These are phyloP conservation scores for Dryocosmus kuriphilus DNA, from an alignment of 2,888 invertebrate species.

Conservation along the genomic window DNA sequence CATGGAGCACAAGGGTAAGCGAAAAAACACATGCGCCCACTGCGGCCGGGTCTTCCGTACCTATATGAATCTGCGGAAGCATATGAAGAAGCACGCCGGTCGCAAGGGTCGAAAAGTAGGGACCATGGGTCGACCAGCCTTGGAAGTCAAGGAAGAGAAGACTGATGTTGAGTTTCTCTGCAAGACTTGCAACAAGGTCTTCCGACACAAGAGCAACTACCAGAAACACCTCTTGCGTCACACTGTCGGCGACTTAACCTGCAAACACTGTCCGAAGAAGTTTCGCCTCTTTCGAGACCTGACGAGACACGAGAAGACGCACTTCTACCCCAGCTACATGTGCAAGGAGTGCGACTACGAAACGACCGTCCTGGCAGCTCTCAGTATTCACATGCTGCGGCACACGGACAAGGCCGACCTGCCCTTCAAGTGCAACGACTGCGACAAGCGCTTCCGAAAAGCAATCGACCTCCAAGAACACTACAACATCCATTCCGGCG, in stretches of 20 bases:
- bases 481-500: slow-evolving; percentile 75
- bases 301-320: slow-evolving; percentile 75
- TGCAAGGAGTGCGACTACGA: slow-evolving; percentile 76
- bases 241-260: slow-evolving; percentile 70
- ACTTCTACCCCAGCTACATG: slow-evolving; percentile 73
- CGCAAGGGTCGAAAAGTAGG: slow-evolving; percentile 58
- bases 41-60: slow-evolving; percentile 71
- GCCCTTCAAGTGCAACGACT: slow-evolving; percentile 74
- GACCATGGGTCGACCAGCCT: slow-evolving; percentile 37
- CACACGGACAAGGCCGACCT: slow-evolving; percentile 72
- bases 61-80: slow-evolving; percentile 67
- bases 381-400: slow-evolving; percentile 72
- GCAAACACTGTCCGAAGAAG: slow-evolving; percentile 74
- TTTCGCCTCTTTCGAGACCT: slow-evolving; percentile 73
- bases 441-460: slow-evolving; percentile 73
- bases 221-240: slow-evolving; percentile 72
- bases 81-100: slow-evolving; percentile 70
- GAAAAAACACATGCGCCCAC: slow-evolving; percentile 70
- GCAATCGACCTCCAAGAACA: slow-evolving; percentile 74
- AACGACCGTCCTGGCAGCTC: slow-evolving; percentile 71
- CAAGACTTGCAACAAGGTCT: slow-evolving; percentile 72
- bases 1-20: slow-evolving; percentile 66
- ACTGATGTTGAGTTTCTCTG: slow-evolving; percentile 67
- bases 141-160: slow-evolving; percentile 44
- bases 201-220: slow-evolving; percentile 73